Conservation (phyloP, 2,888 invertebrate species). For the Sphecodes monilicornis region DNA sequence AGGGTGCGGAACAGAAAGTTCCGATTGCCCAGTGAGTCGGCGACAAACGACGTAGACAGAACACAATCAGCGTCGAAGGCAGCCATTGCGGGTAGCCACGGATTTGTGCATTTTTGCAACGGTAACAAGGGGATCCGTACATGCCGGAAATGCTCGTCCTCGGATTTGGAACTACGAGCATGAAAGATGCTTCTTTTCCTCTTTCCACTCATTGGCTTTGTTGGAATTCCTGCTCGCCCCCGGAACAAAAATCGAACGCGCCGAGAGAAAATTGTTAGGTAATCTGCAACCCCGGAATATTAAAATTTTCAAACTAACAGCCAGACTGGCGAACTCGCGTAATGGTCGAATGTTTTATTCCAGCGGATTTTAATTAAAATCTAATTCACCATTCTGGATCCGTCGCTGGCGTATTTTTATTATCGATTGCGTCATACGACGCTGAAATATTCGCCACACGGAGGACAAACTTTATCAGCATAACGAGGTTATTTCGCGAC, state of each 20-base stretch:
- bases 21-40: background rate
- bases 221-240: background rate
- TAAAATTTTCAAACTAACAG: background rate
- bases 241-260: background rate
- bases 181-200: background rate
- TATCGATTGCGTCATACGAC: background rate
- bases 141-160: background rate
- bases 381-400: background rate
- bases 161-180: background rate
- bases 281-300: background rate
- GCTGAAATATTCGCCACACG: background rate
- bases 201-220: background rate
- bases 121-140: background rate
- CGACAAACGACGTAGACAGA: background rate
- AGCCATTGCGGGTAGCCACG: background rate
- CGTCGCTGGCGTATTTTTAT: background rate
- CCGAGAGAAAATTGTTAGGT: background rate
- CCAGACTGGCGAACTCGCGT: background rate
- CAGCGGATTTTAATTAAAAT: background rate
- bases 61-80: background rate
- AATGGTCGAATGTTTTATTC: background rate
- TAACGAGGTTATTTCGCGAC: background rate
- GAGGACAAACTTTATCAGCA: background rate
- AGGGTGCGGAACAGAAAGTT: background rate
- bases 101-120: background rate